These are phyloP conservation scores for Acrobasis repandana DNA, from an alignment of 2,888 invertebrate genomes.

Conservation along the genomic window DNA sequence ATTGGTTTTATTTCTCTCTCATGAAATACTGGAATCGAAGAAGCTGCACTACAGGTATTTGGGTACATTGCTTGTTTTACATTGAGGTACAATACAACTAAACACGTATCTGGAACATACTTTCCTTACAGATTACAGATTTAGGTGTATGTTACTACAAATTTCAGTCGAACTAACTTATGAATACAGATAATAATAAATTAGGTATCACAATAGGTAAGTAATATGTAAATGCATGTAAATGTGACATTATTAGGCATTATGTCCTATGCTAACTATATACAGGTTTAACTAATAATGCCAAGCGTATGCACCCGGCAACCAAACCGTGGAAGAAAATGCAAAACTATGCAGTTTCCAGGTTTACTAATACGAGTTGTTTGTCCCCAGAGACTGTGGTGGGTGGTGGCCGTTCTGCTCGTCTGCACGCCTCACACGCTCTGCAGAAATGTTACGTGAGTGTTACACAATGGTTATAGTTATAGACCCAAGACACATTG, in stretches of 20 bases:
- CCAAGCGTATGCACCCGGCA: constrained; percentile 5
- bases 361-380: constrained; percentile 25
- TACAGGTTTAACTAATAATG: constrained; percentile 7
- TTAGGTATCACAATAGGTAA: background rate
- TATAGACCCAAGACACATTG: background rate
- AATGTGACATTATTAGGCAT: constrained; percentile 6
- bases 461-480: constrained; percentile 31
- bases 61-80: no score
- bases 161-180: background rate
- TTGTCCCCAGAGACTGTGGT: constrained; percentile 67
- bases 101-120: no score
- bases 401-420: constrained; percentile 57
- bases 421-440: constrained; percentile 56
- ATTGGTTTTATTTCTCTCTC: no score
- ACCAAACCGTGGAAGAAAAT: background rate
- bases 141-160: background rate
- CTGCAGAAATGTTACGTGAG: constrained; percentile 71
- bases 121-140: no score
- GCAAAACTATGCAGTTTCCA: constrained; percentile 1
- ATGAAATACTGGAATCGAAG: no score
- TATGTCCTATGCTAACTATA: background rate
- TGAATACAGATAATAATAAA: background rate
- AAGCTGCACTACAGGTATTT: no score
- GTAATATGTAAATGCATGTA: background rate
- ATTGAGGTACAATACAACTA: no score